phyloP scores from a whole-genome alignment of 2,797 vertebrate species.

The Poeciliopsis paucimaculata region DNA sequence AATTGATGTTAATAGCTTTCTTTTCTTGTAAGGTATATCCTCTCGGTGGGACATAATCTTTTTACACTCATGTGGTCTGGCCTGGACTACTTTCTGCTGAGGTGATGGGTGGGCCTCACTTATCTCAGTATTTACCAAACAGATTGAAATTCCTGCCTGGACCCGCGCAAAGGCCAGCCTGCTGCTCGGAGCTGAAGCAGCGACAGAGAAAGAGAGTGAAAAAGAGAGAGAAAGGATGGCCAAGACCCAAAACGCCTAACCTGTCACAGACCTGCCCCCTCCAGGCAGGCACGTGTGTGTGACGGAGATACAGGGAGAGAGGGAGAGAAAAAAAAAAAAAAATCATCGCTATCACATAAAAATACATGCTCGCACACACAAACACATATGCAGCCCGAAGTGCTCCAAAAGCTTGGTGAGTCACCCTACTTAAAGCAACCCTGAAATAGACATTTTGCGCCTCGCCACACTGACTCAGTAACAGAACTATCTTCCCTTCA shows the following conservation, averaged over 20 bases:
- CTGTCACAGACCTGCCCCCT: slow-evolving; percentile 76
- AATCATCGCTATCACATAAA: slow-evolving; percentile 41
- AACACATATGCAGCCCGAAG: slow-evolving; percentile 56
- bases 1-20: slow-evolving; percentile 43
- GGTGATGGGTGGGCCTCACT: slow-evolving; percentile 66
- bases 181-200: slow-evolving; percentile 64
- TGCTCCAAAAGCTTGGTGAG: slow-evolving; percentile 75
- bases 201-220: slow-evolving; percentile 26
- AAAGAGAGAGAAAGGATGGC: slow-evolving; percentile 69
- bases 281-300: slow-evolving; percentile 61
- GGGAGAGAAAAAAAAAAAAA: neutral
- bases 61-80: slow-evolving; percentile 54
- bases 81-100: slow-evolving; percentile 71
- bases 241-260: slow-evolving; percentile 76
- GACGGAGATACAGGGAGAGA: slow-evolving; percentile 48
- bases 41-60: slow-evolving; percentile 52
- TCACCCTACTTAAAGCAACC: slow-evolving; percentile 78
- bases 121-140: slow-evolving; percentile 80
- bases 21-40: slow-evolving; percentile 44
- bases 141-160: slow-evolving; percentile 83
- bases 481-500: slow-evolving; percentile 73
- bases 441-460: slow-evolving; percentile 81
- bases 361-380: slow-evolving; percentile 30
- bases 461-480: slow-evolving; percentile 75
- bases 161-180: slow-evolving; percentile 71